A percentile compares a stretch with the other conserved stretches of the same genome.
Conservation (phyloP, 1,140 invertebrate species). For the Antheraea pernyi region DNA sequence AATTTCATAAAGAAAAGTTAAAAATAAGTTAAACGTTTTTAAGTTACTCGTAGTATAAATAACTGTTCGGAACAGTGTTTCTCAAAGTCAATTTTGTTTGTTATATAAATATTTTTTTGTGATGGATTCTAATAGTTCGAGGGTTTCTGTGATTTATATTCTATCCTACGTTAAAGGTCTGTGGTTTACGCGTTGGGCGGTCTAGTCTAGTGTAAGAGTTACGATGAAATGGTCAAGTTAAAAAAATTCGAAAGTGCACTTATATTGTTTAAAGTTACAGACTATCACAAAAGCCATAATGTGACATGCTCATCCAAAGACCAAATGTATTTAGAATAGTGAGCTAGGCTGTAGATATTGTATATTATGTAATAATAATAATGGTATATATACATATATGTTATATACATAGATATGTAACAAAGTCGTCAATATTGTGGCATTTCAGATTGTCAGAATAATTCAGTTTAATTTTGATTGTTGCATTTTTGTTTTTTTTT, state of each 20-base stretch:
- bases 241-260: conserved; percentile 72
- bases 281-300: conserved; percentile 70
- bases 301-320: conserved; percentile 76
- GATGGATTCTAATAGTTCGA: conserved; percentile 38
- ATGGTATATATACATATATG: conserved; percentile 13
- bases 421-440: conserved; percentile 37
- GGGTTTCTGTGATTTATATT: conserved; percentile 61
- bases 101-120: conserved; percentile 33
- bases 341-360: conserved; percentile 65
- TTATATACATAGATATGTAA: conserved; percentile 41
- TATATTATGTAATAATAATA: conserved; percentile 50
- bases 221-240: conserved; percentile 53
- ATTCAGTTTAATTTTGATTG: conserved; percentile 38
- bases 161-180: conserved; percentile 40
- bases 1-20: conserved; percentile 18
- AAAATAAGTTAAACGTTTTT: conserved; percentile 19
- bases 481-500: conserved; percentile 36
- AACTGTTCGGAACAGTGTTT: conserved; percentile 66
- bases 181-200: conserved; percentile 52
- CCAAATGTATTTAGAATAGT: conserved; percentile 74
- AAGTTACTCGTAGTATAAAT: conserved; percentile 6
- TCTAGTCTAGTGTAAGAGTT: conserved; percentile 74
- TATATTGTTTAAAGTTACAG: conserved; percentile 68
- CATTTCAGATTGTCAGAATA: conserved; percentile 48
- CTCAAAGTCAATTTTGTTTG: conserved; percentile 67